These are phyloP conservation scores for Clitarchus hookeri DNA, from an alignment of 2,888 invertebrate genomes.

Conservation along the genomic window DNA sequence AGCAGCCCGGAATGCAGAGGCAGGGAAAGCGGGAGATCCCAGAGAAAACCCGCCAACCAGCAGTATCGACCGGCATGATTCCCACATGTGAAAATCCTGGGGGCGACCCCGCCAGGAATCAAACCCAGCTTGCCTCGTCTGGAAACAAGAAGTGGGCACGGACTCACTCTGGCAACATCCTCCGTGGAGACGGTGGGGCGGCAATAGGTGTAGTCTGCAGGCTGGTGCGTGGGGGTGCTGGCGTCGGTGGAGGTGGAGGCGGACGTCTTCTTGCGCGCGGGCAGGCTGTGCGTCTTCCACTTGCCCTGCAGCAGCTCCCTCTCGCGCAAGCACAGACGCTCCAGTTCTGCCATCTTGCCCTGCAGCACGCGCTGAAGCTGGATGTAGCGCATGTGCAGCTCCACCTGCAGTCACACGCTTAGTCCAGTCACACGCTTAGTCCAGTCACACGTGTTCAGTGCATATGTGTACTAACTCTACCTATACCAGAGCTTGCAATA, in stretches of 20 bases:
- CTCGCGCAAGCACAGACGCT: constrained; percentile 79
- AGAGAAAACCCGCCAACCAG: no score
- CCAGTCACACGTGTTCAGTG: no score
- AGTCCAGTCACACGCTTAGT: no score
- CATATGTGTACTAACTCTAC: no score
- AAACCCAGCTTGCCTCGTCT: no score
- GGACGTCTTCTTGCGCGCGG: constrained; percentile 76
- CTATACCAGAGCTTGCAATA: background rate
- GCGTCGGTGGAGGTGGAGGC: constrained; percentile 53
- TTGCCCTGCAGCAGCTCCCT: constrained; percentile 81
- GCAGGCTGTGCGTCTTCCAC: constrained; percentile 89
- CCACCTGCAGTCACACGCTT: constrained; percentile 60
- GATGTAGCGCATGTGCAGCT: constrained; percentile 90
- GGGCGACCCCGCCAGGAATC: no score
- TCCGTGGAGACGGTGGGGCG: constrained; percentile 82
- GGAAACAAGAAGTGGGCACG: no score
- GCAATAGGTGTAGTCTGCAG: constrained; percentile 61
- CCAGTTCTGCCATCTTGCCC: constrained; percentile 81
- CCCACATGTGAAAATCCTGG: no score
- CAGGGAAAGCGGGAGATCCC: no score
- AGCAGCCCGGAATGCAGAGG: no score
- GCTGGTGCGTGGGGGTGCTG: constrained; percentile 50
- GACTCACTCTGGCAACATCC: constrained; percentile 58
- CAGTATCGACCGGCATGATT: no score
- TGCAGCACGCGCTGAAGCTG: constrained; percentile 84